Evolutionary conservation across 2,888 invertebrate genomes (phyloP).

Genomic region (Chironomus tentans): DNA sequence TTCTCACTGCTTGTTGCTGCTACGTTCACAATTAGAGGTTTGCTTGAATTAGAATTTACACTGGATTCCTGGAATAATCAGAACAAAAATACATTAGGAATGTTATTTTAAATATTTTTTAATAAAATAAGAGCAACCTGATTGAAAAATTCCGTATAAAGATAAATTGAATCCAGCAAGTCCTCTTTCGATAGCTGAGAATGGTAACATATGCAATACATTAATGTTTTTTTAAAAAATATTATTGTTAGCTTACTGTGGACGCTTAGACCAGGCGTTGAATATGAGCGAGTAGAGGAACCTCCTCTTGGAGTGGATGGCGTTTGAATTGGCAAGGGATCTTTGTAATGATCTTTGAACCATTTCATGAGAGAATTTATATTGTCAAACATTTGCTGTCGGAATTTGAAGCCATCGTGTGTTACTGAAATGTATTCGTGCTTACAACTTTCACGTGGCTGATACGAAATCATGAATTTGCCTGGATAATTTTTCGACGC

Average conservation of each 20-base stretch:
- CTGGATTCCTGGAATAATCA: background rate
- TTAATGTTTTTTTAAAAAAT: too few species aligned
- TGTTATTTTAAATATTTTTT: too few species aligned
- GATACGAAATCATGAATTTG: constrained; percentile 87
- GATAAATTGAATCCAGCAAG: too few species aligned
- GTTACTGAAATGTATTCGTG: constrained; percentile 90
- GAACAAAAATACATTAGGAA: too few species aligned
- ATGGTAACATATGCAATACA: too few species aligned
- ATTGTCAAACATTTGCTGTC: constrained; percentile 79
- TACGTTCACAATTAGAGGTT: too few species aligned
- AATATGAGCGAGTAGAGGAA: constrained; percentile 36
- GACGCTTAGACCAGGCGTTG: constrained; percentile 33
- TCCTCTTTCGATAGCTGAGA: background rate
- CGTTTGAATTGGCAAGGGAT: constrained; percentile 69
- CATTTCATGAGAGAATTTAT: constrained; percentile 66
- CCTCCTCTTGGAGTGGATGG: constrained; percentile 60
- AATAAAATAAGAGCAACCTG: too few species aligned
- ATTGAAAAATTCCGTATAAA: too few species aligned
- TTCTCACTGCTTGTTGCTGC: too few species aligned
- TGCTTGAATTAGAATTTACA: too few species aligned
- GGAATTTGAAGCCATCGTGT: constrained; percentile 86
- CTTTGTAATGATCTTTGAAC: constrained; percentile 97
- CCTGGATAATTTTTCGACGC: constrained; percentile 82
- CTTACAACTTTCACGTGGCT: constrained; percentile 72
- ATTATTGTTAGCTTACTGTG: constrained; percentile 33